Conservation (phyloP, 2,797 vertebrate genomes). For the Karalla daura region DNA sequence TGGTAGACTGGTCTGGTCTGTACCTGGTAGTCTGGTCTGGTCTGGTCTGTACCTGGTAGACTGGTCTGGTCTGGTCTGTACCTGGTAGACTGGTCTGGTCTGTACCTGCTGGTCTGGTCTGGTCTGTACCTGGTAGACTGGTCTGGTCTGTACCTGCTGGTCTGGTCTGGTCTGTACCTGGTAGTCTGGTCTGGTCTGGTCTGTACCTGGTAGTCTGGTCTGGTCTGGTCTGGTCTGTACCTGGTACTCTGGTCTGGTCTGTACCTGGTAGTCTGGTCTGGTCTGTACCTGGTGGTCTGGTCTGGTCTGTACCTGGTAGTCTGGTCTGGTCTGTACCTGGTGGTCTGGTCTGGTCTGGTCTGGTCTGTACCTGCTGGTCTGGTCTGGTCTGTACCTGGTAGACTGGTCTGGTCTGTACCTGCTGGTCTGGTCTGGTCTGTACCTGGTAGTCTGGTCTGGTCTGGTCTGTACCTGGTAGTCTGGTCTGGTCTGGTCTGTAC, state of each 20-base stretch:
- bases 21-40: conserved; percentile 98
- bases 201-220: too few species aligned
- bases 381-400: conserved; percentile 87
- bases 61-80: rapidly evolving
- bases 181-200: conserved; percentile 97
- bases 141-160: not conserved
- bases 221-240: rapidly evolving
- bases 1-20: too few species aligned
- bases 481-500: conserved; percentile 91
- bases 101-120: conserved; percentile 97
- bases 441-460: too few species aligned
- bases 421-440: rapidly evolving
- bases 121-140: too few species aligned
- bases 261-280: conserved; percentile 97
- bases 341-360: conserved; percentile 97
- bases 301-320: rapidly evolving
- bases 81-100: too few species aligned
- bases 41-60: too few species aligned
- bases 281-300: too few species aligned
- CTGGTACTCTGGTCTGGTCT: too few species aligned
- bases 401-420: conserved; percentile 97
- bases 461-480: conserved; percentile 91
- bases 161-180: conserved; percentile 82
- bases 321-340: conserved; percentile 82
- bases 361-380: not conserved